A percentile compares a stretch with the other conserved stretches of the same genome.
Evolutionary conservation across 1,140 invertebrate genomes (phyloP).

Genomic region (Rhyzopertha dominica): DNA sequence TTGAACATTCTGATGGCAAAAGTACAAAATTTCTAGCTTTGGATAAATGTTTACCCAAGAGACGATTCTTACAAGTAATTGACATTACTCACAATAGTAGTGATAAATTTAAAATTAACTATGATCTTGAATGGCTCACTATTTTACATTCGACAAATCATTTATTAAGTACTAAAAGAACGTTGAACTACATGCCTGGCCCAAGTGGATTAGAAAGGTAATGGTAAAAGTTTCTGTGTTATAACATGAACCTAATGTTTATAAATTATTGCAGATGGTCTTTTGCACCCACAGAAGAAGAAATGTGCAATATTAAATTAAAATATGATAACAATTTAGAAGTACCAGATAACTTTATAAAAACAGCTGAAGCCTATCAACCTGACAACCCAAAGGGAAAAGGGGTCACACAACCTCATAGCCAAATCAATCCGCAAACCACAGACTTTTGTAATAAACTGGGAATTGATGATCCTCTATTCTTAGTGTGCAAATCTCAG

Average conservation of each 20-base stretch:
- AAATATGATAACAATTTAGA: constrained; percentile 64
- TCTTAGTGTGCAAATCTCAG: constrained; percentile 46
- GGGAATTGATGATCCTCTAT: constrained; percentile 69
- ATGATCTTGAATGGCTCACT: constrained; percentile 93
- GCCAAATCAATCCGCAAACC: constrained; percentile 77
- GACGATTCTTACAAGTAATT: constrained; percentile 79
- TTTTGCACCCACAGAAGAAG: constrained; percentile 71
- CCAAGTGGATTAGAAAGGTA: constrained; percentile 62
- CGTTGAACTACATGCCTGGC: constrained; percentile 74
- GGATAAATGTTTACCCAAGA: constrained; percentile 90
- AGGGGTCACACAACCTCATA: constrained; percentile 41
- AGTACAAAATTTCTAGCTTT: constrained; percentile 89
- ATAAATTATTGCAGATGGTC: constrained; percentile 53
- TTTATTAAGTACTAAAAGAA: constrained; percentile 68
- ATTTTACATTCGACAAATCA: constrained; percentile 86
- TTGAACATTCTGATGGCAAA: constrained; percentile 58
- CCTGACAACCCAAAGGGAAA: constrained; percentile 43
- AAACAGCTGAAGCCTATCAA: constrained; percentile 62
- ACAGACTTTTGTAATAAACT: constrained; percentile 74
- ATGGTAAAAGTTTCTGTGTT: constrained; percentile 17
- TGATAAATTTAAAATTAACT: constrained; percentile 58
- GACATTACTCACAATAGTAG: constrained; percentile 54
- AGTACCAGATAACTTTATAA: constrained; percentile 72
- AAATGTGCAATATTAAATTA: constrained; percentile 60
- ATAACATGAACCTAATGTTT: constrained; percentile 11